Conservation (phyloP, 2,888 invertebrate species). For the Diabrotica balteata region DNA sequence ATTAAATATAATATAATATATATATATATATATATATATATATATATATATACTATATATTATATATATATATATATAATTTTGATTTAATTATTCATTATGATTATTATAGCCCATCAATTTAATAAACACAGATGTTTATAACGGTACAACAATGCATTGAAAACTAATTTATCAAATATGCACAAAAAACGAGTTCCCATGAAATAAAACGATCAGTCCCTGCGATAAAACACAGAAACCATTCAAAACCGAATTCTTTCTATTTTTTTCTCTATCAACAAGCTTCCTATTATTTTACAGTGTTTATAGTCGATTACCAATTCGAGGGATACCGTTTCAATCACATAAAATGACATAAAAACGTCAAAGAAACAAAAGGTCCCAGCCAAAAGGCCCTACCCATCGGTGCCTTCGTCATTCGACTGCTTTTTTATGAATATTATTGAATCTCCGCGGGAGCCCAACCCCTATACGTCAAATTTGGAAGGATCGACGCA, state of each 20-base stretch:
- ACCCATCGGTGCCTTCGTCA: constrained; percentile 32
- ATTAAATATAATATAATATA: too few species aligned
- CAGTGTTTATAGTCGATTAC: constrained; percentile 45
- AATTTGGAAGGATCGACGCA: constrained; percentile 33
- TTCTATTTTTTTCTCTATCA: constrained; percentile 2
- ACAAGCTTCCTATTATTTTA: constrained; percentile 37
- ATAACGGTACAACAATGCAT: too few species aligned
- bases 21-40: too few species aligned
- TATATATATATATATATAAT: too few species aligned
- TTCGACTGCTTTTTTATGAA: constrained; percentile 39
- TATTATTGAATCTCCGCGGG: constrained; percentile 39
- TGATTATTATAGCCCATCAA: too few species aligned
- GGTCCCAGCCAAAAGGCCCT: constrained; percentile 39
- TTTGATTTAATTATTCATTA: too few species aligned
- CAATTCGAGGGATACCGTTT: constrained; percentile 44
- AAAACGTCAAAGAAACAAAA: constrained; percentile 48
- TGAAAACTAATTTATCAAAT: too few species aligned
- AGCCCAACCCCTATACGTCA: constrained; percentile 43
- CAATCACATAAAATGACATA: constrained; percentile 48
- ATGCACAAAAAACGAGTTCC: too few species aligned
- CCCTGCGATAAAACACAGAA: background rate
- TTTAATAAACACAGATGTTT: too few species aligned
- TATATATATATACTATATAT: too few species aligned
- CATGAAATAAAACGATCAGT: too few species aligned
- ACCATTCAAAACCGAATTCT: background rate